Conservation (phyloP, 1,140 invertebrate genomes). For the Orussus abietinus region DNA sequence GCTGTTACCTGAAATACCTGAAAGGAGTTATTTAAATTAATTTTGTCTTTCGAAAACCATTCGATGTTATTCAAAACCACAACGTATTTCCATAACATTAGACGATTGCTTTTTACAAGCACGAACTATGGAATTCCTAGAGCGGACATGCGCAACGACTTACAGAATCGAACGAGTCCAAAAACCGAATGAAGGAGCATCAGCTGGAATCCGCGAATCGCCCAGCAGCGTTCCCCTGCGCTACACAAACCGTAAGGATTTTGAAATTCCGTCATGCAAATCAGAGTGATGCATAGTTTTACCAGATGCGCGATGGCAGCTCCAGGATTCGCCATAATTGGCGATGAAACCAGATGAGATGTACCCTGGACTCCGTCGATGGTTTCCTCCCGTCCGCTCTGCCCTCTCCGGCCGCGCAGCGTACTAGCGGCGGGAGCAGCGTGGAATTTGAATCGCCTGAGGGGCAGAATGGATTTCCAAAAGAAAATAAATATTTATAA, state of each 20-base stretch:
- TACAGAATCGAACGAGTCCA: slow-evolving; percentile 45
- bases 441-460: too few species aligned
- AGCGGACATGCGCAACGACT: slow-evolving; percentile 15
- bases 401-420: too few species aligned
- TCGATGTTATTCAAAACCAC: slow-evolving; percentile 34
- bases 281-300: slow-evolving; percentile 41
- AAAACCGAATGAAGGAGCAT: slow-evolving; percentile 42
- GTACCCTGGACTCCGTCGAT: neutral
- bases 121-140: slow-evolving; percentile 6
- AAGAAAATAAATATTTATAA: too few species aligned
- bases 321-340: slow-evolving; percentile 40
- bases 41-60: slow-evolving; percentile 37
- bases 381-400: too few species aligned
- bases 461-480: too few species aligned
- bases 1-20: slow-evolving; percentile 3
- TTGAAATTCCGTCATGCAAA: slow-evolving; percentile 38
- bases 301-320: slow-evolving; percentile 40
- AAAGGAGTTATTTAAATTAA: neutral
- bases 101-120: neutral
- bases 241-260: slow-evolving; percentile 29
- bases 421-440: too few species aligned
- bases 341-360: neutral
- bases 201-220: slow-evolving; percentile 41
- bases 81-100: slow-evolving; percentile 6
- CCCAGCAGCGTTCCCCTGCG: slow-evolving; percentile 30